These are phyloP conservation scores for Drepanosiphum platanoidis DNA, from an alignment of 2,888 invertebrate genomes.

Conservation along the genomic window DNA sequence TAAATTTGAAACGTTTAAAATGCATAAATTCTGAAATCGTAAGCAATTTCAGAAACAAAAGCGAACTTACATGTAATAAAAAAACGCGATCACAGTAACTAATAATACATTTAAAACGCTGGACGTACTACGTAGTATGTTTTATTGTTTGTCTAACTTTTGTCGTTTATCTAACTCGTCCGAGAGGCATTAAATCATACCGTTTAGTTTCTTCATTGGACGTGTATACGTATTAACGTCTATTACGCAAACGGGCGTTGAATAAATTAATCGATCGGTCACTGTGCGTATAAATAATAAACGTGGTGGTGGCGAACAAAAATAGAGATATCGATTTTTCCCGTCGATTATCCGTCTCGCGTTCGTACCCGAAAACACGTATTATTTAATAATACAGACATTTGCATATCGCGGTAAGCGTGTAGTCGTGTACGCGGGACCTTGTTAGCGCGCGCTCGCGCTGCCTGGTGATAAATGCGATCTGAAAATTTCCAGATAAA, in stretches of 20 bases:
- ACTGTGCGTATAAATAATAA: not conserved
- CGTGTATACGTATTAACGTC: too few species aligned
- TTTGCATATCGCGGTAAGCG: slow-evolving; percentile 1
- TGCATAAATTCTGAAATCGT: too few species aligned
- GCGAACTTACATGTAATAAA: too few species aligned
- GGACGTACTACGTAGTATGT: too few species aligned
- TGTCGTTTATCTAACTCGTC: too few species aligned
- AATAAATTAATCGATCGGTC: not conserved
- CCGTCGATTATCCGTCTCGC: not conserved
- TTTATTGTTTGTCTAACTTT: too few species aligned
- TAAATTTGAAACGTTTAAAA: too few species aligned
- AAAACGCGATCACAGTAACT: too few species aligned
- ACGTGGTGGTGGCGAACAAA: not conserved
- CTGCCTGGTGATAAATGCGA: slow-evolving; percentile 38
- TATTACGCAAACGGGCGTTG: not conserved
- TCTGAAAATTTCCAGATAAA: slow-evolving; percentile 47
- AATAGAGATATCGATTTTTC: not conserved
- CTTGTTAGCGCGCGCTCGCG: slow-evolving; percentile 22
- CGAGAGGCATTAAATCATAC: too few species aligned
- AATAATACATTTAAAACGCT: too few species aligned
- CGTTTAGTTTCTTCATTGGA: too few species aligned
- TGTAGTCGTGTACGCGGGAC: not conserved
- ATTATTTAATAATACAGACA: not conserved
- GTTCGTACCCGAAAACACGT: not conserved
- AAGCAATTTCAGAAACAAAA: too few species aligned